Evolutionary conservation across 1,140 invertebrate genomes (phyloP), one percentile per base, ranked within the genome.

Genomic region (Nylanderia fulva): DNA sequence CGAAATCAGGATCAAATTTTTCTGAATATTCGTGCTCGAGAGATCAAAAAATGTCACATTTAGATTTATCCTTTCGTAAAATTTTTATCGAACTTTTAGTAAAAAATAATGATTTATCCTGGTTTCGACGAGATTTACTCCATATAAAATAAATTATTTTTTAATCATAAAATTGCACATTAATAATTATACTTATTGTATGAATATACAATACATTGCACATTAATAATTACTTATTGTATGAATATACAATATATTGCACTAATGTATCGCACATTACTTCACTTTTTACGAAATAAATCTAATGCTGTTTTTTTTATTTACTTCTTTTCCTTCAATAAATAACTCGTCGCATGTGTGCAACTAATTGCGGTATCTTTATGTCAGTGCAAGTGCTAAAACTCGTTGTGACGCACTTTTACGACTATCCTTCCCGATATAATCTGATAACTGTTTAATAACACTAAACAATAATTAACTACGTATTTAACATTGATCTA

Each of bases 251-350:
- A 58, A 69, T 18, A 56, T 18, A 56, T 29, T 80, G 64, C 64
- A 80, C 48, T 3, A 58, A 42, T 80, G 77, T 80, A 48, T 48
- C 45, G 15, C 24, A 29, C 64, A 69, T n/a, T n/a, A 64, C 18
- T 42, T 80, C 7, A 29, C 15, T 21, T 39, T n/a, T 69, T 80
- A 80, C 3, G 33, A 80, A 80, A 69, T 69, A 80, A 80, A 80
- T 80, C 33, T 80, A 61, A 68, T 80, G 21, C 11, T 21, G 45
- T 69, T 68, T 68, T 39, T 63, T 24, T 79, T 60, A 52, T 52
- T 21, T 71, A 69, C 24, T 56, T 80, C 18, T 68, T 56, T 18
- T 39, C 24, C 48, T 24, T 66, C 42, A 27, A 15, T 1, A 42
- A 66, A 64, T 64, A 42, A 33, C 27, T 69, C 52, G 33, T 79